Evolutionary conservation across 2,113 vertebrate species (phyloP), one percentile per base, ranked within the genome.

Genomic region (Neogale vison): DNA sequence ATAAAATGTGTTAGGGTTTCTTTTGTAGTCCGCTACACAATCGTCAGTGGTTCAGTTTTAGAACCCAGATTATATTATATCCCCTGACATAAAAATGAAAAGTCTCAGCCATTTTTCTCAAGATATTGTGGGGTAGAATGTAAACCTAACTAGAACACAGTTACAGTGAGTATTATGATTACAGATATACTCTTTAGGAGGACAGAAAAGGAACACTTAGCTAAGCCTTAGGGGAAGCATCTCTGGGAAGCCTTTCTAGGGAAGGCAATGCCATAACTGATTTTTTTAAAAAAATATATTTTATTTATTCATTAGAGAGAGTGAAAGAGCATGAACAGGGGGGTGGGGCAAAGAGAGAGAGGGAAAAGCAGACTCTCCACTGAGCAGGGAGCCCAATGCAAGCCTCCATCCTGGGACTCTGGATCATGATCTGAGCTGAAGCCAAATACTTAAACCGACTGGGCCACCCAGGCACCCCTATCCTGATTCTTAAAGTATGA

Each of bases 41-140:
- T 84, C 82, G 14, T 79, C 45, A 45, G 50, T 3, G 65, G 88
- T 17, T 59, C 61, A 36, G 14, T 39, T 29, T 92, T 74, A 67
- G 72, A 95, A 86, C 31, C 55, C 72, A 74, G 39, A 50, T 82
- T 94, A 71, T 81, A 86, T 65, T 90, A 52, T 50, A 88, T 92
- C 29, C 18, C 14, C 3, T 42, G 45, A 79, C 79, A 72, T 21
- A 83, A 88, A 87, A 93, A 92, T 34, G 4, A 85, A 92, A 91
- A 88, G 63, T 69, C 29, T 45, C 55, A 93, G 47, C 21, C 18
- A 47, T 94, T 83, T 81, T 20, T n/a, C 17, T 96, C 29, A 93
- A 85, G 57, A 72, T 50, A 50, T 24, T 92, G 4, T 11, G 20
- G 15, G 23, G 21, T 36, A 69, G 4, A 26, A 93, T 34, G 79